Conservation (phyloP, 2,797 vertebrate species). For the Danio choprae region DNA sequence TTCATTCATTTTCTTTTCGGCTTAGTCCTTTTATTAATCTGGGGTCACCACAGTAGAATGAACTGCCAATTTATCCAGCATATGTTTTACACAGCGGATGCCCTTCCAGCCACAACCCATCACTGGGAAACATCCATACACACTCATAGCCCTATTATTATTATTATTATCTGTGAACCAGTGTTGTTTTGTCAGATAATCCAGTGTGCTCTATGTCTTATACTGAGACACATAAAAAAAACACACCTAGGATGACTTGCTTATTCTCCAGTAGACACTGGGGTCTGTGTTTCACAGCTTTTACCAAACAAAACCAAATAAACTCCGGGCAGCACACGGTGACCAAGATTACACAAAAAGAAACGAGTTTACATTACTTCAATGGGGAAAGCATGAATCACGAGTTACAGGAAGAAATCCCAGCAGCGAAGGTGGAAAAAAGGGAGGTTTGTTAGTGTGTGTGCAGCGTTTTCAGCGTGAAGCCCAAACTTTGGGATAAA, state of each 20-base stretch:
- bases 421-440: slow-evolving; percentile 10
- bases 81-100: too few relatives aligned
- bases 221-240: slow-evolving; percentile 71
- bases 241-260: slow-evolving; percentile 68
- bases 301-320: slow-evolving; percentile 62
- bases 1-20: too few relatives aligned
- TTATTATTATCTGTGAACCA: background rate
- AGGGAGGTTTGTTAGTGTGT: background rate
- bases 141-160: too few relatives aligned
- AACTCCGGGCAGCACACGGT: slow-evolving; percentile 49
- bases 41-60: too few relatives aligned
- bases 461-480: background rate
- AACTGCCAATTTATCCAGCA: too few relatives aligned
- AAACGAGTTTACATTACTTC: slow-evolving; percentile 48
- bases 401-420: slow-evolving; percentile 45
- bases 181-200: background rate
- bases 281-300: slow-evolving; percentile 45
- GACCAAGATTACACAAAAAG: slow-evolving; percentile 50
- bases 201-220: slow-evolving; percentile 15
- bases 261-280: slow-evolving; percentile 63
- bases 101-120: too few relatives aligned
- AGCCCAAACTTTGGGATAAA: slow-evolving; percentile 37
- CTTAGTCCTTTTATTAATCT: too few relatives aligned
- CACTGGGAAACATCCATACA: too few relatives aligned
- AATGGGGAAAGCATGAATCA: slow-evolving; percentile 49